Evolutionary conservation across 2,113 vertebrate species (phyloP).

Genomic region (Laticauda colubrina): DNA sequence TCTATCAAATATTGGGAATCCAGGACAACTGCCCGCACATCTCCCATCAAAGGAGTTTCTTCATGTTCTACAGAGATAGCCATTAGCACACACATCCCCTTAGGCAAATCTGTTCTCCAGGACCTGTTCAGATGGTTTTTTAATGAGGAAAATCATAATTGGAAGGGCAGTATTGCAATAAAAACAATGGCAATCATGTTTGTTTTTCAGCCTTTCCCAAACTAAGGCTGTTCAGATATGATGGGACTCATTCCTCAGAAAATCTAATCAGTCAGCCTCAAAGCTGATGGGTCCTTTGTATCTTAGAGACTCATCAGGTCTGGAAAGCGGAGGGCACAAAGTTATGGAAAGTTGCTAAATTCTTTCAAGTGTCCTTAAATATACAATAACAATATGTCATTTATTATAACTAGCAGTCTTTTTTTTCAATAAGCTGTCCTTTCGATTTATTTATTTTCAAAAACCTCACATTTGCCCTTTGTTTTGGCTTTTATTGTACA

Average conservation of each 20-base stretch:
- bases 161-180: not conserved
- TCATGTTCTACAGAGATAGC: constrained; percentile 88
- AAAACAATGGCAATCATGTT: not conserved
- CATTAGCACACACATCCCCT: constrained; percentile 88
- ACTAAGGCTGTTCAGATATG: not conserved
- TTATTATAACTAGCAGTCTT: not conserved
- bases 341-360: not conserved
- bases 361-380: not conserved
- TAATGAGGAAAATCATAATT: not conserved
- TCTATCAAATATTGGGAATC: constrained; percentile 93
- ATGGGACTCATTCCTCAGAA: not conserved
- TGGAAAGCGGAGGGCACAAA: not conserved
- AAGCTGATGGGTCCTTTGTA: not conserved
- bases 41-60: constrained; percentile 80
- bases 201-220: not conserved
- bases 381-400: not conserved
- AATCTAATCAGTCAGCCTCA: not conserved
- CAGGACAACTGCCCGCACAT: constrained; percentile 83
- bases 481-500: not conserved
- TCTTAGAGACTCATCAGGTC: not conserved
- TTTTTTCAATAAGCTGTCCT: not conserved
- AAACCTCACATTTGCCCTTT: not conserved
- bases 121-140: constrained; percentile 71
- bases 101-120: constrained; percentile 91
- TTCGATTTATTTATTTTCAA: not conserved